Conservation (phyloP, 2,113 vertebrate genomes). For the Polyodon spathula region DNA sequence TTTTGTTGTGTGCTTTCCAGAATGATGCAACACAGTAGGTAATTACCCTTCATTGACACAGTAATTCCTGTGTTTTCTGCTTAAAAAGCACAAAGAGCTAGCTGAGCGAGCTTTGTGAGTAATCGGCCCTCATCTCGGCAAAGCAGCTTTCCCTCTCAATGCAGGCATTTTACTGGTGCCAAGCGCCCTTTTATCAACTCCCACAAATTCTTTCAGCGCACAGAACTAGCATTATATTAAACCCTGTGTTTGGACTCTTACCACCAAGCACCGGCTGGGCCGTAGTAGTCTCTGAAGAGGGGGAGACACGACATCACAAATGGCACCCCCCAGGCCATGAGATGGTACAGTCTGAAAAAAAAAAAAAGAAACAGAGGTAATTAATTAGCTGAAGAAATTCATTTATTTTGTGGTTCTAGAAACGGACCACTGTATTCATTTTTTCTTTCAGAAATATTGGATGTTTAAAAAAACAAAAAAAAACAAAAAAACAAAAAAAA, state of each 20-base stretch:
- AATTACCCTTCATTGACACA: not conserved
- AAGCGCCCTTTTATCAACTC: not conserved
- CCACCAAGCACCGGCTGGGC: conserved; percentile 57
- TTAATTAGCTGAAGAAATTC: not conserved
- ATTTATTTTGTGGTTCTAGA: too few species aligned
- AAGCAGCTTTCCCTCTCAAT: not conserved
- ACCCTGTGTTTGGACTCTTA: conserved; percentile 29
- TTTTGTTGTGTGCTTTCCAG: not conserved
- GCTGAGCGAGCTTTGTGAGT: not conserved
- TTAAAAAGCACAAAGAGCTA: not conserved
- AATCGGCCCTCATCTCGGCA: not conserved
- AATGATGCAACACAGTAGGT: not conserved
- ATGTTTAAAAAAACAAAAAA: too few species aligned
- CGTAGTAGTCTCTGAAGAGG: conserved; percentile 53
- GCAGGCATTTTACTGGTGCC: not conserved
- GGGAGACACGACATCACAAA: conserved; percentile 53
- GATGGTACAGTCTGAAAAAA: conserved; percentile 56
- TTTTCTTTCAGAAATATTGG: too few species aligned
- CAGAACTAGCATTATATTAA: conserved; percentile 9
- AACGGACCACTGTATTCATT: too few species aligned
- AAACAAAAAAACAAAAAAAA: too few species aligned
- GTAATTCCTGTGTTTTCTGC: conserved; percentile 1
- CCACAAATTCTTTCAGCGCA: not conserved
- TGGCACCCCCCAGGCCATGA: conserved; percentile 58
- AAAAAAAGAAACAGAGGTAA: conserved; percentile 13